These are phyloP conservation scores for Chalcosyrphus nemorum DNA, from an alignment of 2,888 invertebrate genomes.

Conservation along the genomic window DNA sequence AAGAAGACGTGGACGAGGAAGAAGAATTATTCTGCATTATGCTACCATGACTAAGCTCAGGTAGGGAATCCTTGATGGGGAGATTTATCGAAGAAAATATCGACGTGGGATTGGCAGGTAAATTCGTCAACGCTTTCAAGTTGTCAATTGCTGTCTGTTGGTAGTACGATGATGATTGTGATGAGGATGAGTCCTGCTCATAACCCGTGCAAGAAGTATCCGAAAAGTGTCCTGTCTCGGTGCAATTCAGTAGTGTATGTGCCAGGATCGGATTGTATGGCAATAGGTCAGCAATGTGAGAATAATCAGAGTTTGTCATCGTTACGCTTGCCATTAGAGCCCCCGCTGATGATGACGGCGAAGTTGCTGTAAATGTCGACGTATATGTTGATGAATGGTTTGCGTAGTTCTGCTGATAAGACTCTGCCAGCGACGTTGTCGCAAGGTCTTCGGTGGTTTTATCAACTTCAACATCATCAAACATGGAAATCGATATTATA, in stretches of 20 bases:
- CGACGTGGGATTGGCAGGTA: slow-evolving; percentile 82
- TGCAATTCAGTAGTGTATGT: slow-evolving; percentile 74
- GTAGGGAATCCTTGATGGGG: slow-evolving; percentile 53
- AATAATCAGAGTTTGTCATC: slow-evolving; percentile 67
- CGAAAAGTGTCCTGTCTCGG: slow-evolving; percentile 71
- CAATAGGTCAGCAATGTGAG: slow-evolving; percentile 73
- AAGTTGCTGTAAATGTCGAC: slow-evolving; percentile 49
- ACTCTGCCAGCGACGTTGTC: slow-evolving; percentile 14
- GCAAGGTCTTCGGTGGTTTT: slow-evolving; percentile 29
- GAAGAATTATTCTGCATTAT: slow-evolving; percentile 26
- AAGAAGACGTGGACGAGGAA: slow-evolving; percentile 50
- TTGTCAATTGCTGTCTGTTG: slow-evolving; percentile 83
- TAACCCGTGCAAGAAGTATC: slow-evolving; percentile 67
- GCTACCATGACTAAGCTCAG: slow-evolving; percentile 2
- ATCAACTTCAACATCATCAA: slow-evolving; percentile 74
- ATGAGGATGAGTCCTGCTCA: slow-evolving; percentile 63
- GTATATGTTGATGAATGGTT: slow-evolving; percentile 35
- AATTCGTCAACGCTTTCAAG: slow-evolving; percentile 83
- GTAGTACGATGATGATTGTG: slow-evolving; percentile 62
- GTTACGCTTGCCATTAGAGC: slow-evolving; percentile 47
- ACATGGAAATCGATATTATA: slow-evolving; percentile 75
- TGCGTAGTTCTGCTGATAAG: slow-evolving; percentile 46
- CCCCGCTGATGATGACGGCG: slow-evolving; percentile 50
- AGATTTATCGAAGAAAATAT: slow-evolving; percentile 83
- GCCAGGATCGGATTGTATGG: slow-evolving; percentile 74